These are phyloP conservation scores for Tupaia tana DNA, from an alignment of 2,113 vertebrate genomes.

Conservation along the genomic window DNA sequence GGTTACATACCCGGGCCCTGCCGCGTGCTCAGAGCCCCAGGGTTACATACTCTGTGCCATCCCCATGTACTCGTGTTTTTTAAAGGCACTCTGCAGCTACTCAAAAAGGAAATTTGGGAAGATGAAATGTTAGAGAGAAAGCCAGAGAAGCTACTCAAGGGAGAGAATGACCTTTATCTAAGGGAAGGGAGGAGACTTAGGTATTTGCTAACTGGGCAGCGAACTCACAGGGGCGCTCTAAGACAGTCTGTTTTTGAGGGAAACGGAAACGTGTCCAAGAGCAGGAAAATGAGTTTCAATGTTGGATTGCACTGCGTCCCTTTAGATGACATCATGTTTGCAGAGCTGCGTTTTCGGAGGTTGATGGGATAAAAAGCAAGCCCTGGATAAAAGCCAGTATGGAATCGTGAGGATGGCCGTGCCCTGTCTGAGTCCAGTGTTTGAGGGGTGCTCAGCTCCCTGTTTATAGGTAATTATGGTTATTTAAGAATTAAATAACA, in stretches of 20 bases:
- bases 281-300: background rate
- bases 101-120: background rate
- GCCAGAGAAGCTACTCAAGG: background rate
- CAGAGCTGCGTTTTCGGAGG: background rate
- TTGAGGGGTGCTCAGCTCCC: fast-evolving
- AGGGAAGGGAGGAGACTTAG: background rate
- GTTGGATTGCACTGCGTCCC: background rate
- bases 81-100: background rate
- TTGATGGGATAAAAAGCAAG: background rate
- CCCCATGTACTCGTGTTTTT: background rate
- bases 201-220: too few species aligned
- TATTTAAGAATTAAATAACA: constrained; percentile 12
- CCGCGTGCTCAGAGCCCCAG: background rate
- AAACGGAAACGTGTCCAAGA: background rate
- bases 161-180: background rate
- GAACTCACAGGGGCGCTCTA: background rate
- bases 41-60: background rate
- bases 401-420: background rate
- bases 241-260: background rate
- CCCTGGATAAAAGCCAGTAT: background rate
- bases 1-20: background rate
- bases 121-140: constrained; percentile 36
- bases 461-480: background rate
- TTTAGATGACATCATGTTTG: background rate
- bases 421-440: background rate